phyloP scores from a whole-genome alignment of 2,797 vertebrate genomes.

The Coracias cyanogaster region DNA sequence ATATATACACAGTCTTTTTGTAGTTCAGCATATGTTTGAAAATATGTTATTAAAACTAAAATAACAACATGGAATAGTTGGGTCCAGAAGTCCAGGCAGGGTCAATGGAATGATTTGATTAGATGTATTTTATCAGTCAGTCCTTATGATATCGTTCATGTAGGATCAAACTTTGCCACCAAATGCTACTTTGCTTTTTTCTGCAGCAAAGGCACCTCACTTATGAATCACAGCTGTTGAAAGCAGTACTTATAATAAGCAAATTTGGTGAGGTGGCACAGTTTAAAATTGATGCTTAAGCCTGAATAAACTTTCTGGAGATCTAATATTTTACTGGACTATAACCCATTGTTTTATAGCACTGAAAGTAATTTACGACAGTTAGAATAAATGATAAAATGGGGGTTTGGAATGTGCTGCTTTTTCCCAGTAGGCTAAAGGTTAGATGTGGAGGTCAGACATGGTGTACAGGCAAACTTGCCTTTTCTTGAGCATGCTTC shows the following conservation, averaged over 20 bases:
- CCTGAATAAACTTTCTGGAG: conserved; percentile 62
- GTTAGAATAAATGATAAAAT: conserved; percentile 66
- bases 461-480: neutral
- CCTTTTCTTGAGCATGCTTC: conserved; percentile 14
- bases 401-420: conserved; percentile 23
- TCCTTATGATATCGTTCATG: neutral
- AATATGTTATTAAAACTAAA: neutral
- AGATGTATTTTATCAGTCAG: neutral
- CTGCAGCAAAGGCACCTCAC: neutral
- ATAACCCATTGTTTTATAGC: conserved; percentile 67
- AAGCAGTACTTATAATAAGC: conserved; percentile 5
- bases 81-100: neutral
- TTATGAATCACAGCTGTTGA: conserved; percentile 2
- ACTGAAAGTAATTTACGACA: conserved; percentile 64
- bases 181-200: neutral
- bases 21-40: neutral
- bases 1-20: neutral
- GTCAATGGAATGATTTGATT: neutral
- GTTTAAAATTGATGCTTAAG: conserved; percentile 64
- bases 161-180: neutral
- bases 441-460: conserved; percentile 46
- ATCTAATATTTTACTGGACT: conserved; percentile 64
- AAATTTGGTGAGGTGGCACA: conserved; percentile 26
- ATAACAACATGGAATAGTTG: neutral
- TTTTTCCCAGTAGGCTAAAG: conserved; percentile 27